These are phyloP conservation scores for Camponotus fellah DNA, from an alignment of 2,888 invertebrate species.

Conservation along the genomic window DNA sequence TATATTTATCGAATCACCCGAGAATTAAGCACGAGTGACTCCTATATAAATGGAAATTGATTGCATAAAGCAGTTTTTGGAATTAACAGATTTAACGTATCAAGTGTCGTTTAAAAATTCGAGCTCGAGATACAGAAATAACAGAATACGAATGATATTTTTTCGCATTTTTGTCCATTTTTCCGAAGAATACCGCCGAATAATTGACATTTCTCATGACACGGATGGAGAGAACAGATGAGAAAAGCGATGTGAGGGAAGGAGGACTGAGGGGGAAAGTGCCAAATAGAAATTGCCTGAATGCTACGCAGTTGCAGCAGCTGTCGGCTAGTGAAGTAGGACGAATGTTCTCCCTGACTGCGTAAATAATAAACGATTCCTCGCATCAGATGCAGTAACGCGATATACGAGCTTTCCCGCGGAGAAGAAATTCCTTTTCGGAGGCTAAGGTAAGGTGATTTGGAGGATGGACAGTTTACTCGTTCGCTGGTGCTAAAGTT, in stretches of 20 bases:
- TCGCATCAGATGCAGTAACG: conserved; percentile 36
- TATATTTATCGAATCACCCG: not conserved
- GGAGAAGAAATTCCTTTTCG: conserved; percentile 24
- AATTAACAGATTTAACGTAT: not conserved
- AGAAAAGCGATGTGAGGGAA: conserved; percentile 17
- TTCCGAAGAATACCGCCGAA: not conserved
- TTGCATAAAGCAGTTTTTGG: too few species aligned
- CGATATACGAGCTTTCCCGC: conserved; percentile 44
- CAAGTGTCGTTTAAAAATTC: not conserved
- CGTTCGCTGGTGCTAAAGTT: not conserved
- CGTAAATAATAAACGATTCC: conserved; percentile 65
- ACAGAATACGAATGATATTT: not conserved
- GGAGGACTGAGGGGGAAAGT: conserved; percentile 33
- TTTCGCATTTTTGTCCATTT: not conserved
- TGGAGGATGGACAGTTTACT: not conserved
- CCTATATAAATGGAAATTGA: not conserved
- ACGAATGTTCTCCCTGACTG: conserved; percentile 50
- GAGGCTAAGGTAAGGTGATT: conserved; percentile 16
- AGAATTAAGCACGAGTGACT: not conserved
- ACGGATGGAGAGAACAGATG: conserved; percentile 18
- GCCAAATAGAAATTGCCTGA: conserved; percentile 61
- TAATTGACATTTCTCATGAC: conserved; percentile 45
- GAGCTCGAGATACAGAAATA: not conserved
- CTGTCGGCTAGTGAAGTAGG: conserved; percentile 49
- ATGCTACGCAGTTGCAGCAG: conserved; percentile 42